These are phyloP conservation scores for Onychorhynchus coronatus DNA, from an alignment of 2,113 vertebrate species.

Conservation along the genomic window DNA sequence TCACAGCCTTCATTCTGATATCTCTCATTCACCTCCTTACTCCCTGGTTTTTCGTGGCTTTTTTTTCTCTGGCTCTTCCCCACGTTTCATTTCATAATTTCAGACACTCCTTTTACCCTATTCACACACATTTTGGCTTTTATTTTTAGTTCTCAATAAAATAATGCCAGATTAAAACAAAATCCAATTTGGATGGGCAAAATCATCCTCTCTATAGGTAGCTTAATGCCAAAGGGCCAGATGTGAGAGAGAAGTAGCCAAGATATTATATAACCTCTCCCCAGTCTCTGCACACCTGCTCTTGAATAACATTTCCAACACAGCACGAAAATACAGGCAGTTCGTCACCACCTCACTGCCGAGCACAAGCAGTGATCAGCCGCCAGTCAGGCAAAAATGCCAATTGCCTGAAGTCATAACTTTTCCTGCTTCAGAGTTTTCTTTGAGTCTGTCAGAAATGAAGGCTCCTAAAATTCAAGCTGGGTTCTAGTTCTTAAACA, in stretches of 20 bases:
- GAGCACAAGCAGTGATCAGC: not conserved
- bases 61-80: not conserved
- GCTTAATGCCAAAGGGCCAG: constrained; percentile 37
- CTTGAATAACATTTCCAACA: constrained; percentile 35
- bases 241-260: constrained; percentile 25
- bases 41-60: not conserved
- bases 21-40: not conserved
- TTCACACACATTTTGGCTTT: not conserved
- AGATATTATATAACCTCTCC: constrained; percentile 11
- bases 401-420: not conserved
- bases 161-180: constrained; percentile 43
- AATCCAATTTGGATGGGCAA: constrained; percentile 31
- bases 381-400: not conserved
- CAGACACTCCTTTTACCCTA: not conserved
- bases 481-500: not conserved
- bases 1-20: not conserved
- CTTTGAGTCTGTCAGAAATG: not conserved
- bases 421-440: not conserved
- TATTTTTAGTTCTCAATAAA: constrained; percentile 29
- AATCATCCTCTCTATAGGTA: not conserved
- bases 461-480: not conserved
- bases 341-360: not conserved
- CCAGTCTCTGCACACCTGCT: constrained; percentile 21
- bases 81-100: not conserved
- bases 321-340: not conserved